These are phyloP conservation scores for Oncorhynchus kisutch DNA, from an alignment of 2,113 vertebrate genomes.

Conservation along the genomic window DNA sequence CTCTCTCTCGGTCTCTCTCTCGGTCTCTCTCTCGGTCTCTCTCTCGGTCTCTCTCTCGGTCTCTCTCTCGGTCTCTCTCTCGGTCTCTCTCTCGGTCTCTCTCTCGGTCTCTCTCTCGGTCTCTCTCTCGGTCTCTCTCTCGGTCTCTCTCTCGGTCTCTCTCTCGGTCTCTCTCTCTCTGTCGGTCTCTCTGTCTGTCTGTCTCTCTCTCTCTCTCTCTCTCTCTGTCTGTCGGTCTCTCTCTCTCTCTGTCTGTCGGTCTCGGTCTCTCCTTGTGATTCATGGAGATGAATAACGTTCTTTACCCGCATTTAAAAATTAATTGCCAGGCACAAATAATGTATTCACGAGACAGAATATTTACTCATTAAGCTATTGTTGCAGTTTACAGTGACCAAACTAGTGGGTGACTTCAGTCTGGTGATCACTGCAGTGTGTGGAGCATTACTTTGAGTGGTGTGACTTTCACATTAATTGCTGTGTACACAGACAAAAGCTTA, in stretches of 20 bases:
- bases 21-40: too few relatives aligned
- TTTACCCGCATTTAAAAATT: conserved; percentile 60
- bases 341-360: conserved; percentile 69
- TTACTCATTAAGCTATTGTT: conserved; percentile 75
- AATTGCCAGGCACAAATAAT: conserved; percentile 66
- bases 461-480: conserved; percentile 71
- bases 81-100: too few relatives aligned
- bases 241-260: not conserved
- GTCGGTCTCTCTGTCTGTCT: too few relatives aligned
- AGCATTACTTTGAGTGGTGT: conserved; percentile 57
- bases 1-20: too few relatives aligned
- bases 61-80: too few relatives aligned
- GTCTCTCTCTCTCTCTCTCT: too few relatives aligned
- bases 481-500: conserved; percentile 65
- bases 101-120: too few relatives aligned
- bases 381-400: conserved; percentile 46
- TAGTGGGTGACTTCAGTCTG: conserved; percentile 20
- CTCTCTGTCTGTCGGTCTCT: too few relatives aligned
- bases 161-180: too few relatives aligned
- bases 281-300: conserved; percentile 45
- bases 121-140: too few relatives aligned
- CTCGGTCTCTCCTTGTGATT: conserved; percentile 50
- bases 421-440: conserved; percentile 47
- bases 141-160: too few relatives aligned
- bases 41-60: too few relatives aligned